Evolutionary conservation across 2,797 vertebrate species (phyloP), one percentile per base, ranked within the genome.

Genomic region (Florisuga fusca): DNA sequence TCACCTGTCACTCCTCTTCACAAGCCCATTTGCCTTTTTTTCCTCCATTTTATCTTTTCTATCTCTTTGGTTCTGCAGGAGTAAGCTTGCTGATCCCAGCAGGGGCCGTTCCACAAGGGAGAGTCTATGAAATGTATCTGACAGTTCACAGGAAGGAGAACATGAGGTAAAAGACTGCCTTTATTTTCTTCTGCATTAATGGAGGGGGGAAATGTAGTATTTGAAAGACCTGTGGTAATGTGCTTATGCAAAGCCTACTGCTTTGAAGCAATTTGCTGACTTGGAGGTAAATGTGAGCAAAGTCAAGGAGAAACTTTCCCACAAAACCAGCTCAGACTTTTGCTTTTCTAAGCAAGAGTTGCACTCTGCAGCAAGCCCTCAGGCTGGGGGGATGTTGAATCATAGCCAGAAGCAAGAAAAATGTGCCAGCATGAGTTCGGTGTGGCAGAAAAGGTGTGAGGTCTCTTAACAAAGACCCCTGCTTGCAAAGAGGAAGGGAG

Each of bases 71-170:
- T 96, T 96, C 75, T 96, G 95, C 98, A 99, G 99, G 99, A 96
- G 99, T 99, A 86, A 99, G 99, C 97, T 98, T 99, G 98, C 98
- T 99, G 96, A 99, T 99, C 97, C 99, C 99, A 90, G 99, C 99
- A 0, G 99, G 99, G 87, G 99, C 99, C 2, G 97, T 99, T 97
- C 99, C 99, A 96, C 99, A 99, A 98, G 99, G 99, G 88, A 98
- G 99, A 97, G 99, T 99, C 91, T 99, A 99, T 84, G 99, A 99
- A 98, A 99, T 99, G 99, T 99, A 99, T 89, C 98, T 99, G 98
- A 99, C 99, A 26, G 99, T 99, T 92, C 99, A 99, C 98, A 99
- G 99, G 98, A 99, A 99, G 97, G 99, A 99, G 96, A 99, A 97
- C 97, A 98, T 99, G 99, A 99, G 99, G 99, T 99, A 99, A 96